phyloP scores from a whole-genome alignment of 2,113 vertebrate species.

The Dromiciops gliroides region DNA sequence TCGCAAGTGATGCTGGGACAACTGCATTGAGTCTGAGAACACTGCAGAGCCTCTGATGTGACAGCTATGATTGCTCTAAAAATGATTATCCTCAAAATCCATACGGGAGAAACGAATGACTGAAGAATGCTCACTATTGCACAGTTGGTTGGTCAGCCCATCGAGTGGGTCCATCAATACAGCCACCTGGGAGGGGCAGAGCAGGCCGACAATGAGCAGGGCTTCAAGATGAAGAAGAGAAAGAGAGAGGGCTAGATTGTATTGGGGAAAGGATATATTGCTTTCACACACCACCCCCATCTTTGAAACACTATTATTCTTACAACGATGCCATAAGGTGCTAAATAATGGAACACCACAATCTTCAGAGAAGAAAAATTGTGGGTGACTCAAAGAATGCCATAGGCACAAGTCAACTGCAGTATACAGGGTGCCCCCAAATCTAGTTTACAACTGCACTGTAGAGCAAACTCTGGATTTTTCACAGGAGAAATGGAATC shows the following conservation, averaged over 20 bases:
- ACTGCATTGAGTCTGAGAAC: not conserved
- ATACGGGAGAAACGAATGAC: not conserved
- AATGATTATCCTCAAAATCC: not conserved
- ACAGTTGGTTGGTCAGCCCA: not conserved
- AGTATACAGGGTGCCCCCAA: not conserved
- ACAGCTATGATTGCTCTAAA: not conserved
- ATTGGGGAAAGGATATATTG: not conserved
- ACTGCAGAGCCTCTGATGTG: not conserved
- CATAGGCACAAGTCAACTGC: not conserved
- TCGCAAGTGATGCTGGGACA: accelerated
- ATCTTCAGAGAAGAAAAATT: not conserved
- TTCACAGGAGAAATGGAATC: not conserved
- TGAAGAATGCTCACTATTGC: not conserved
- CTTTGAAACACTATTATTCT: not conserved
- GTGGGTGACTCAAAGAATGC: not conserved
- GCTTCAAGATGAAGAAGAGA: not conserved
- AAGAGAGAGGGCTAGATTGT: not conserved
- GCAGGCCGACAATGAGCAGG: not conserved
- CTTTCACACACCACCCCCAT: not conserved
- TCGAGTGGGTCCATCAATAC: not conserved
- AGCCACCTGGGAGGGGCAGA: not conserved
- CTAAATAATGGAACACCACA: not conserved
- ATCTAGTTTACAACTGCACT: not conserved
- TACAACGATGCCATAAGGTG: not conserved
- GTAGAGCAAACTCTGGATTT: not conserved